Base-by-base conservation (phyloP, 2,888 invertebrate genomes). In the Ectemnius cavifrons region DNA sequence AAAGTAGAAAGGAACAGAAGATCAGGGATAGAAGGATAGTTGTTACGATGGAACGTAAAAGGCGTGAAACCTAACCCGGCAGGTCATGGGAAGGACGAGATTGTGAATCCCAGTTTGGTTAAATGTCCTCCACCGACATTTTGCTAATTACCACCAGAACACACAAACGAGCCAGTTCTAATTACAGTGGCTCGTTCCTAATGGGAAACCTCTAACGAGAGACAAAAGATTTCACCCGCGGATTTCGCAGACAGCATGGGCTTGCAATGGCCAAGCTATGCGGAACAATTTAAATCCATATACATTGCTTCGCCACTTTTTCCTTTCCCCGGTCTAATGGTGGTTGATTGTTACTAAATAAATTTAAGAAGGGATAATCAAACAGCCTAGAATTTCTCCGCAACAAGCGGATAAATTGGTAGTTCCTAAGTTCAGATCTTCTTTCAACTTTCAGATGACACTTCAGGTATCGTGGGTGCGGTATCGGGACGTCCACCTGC, bases 401-500 rank as follows among this genome's bases (percentile, higher is more conserved):
- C 37, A 1, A 1, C 37, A 6, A 52, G 16, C 16, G 52, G 16
- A 14, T n/a, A 14, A 16, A 16, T 16, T 13, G 52, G n/a, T 23
- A 23, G 23, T 23, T 23, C 52, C 52, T 14, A 52, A 52, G 52
- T 52, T 52, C 52, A 52, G n/a, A 52, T 61, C 28, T 58, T 70
- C 70, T 79, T 63, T 59, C 65, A 74, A 64, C 86, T 92, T 92
- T 75, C 91, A 93, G 94, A 94, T 94, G 93, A 91, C 93, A 88
- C 91, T 95, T 91, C 95, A 97, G 94, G 97, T 97, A 84, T 97
- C 97, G 49, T 97, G 97, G 97, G 96, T 97, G 78, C 93, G 97
- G 77, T 97, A 97, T 91, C 93, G 97, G 85, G 97, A 97, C 91
- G 96, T 97, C 76, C 97, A 97, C 90, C 92, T 97, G 87, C 93